Evolutionary conservation across 2,113 vertebrate genomes (phyloP), one percentile per base, ranked within the genome.

Genomic region (Dipodomys merriami): DNA sequence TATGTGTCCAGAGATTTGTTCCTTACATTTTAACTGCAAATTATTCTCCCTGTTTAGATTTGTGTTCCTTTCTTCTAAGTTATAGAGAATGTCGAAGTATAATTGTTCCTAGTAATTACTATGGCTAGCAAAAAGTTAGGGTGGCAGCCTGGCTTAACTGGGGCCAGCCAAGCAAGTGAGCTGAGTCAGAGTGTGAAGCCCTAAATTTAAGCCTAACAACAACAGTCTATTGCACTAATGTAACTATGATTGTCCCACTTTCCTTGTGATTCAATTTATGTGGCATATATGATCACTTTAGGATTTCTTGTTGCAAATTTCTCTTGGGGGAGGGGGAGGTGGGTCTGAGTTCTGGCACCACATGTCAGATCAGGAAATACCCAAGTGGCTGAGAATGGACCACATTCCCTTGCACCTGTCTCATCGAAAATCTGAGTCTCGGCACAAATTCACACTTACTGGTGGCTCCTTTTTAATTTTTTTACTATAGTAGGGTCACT

Each of bases 371-470:
- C 25, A 4, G 11, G 78, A 39, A 46, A 35, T 27, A 57, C 6
- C 62, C 25, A 23, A 68, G n/a, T 64, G 73, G 5, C 6, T 44
- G 0, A 33, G 64, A 86, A 8, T 16, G 22, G 2, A 5, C 7
- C n/a, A 35, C 39, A 35, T 29, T 16, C 9, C 4, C 0, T 3
- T 39, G 39, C 39, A 39, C 39, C 39, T 74, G 33, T 57, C 7
- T 4, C 1, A 18, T 53, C 64, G n/a, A 69, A 83, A 25, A 11
- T 79, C n/a, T 39, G 23, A 39, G 7, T 53, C 49, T 83, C 29
- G 13, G 29, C 76, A 18, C 7, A n/a, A 65, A 12, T 12, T 1
- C 30, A 57, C n/a, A 5, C 3, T 0, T 6, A 13, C 1, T 13
- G 3, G 7, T 6, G 49, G 19, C 9, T 71, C 35, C n/a, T 53